Evolutionary conservation across 2,888 invertebrate genomes (phyloP).

Genomic region (Drosophila putrida): DNA sequence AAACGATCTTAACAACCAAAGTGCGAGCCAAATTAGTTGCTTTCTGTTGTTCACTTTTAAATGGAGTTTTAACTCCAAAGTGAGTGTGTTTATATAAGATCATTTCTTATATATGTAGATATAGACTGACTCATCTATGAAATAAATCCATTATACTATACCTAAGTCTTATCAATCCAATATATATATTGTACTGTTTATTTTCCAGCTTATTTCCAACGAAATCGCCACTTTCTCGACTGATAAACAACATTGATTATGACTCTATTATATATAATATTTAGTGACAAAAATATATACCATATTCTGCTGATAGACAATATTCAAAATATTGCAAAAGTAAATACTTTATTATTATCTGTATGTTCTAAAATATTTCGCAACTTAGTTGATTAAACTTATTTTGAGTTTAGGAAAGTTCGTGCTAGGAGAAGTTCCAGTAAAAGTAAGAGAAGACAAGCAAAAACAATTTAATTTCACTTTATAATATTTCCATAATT

Average conservation of each 20-base stretch:
- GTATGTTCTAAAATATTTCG: not conserved
- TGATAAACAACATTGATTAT: constrained; percentile 21
- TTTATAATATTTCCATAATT: too few species aligned
- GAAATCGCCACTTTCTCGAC: constrained; percentile 30
- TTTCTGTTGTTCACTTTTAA: constrained; percentile 25
- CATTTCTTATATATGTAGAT: constrained; percentile 9
- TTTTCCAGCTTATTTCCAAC: constrained; percentile 12
- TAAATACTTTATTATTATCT: not conserved
- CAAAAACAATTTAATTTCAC: not conserved
- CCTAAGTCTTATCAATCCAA: constrained; percentile 19
- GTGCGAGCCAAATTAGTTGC: constrained; percentile 55
- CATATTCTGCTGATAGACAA: constrained; percentile 35
- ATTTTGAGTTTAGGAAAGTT: not conserved
- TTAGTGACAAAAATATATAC: constrained; percentile 9
- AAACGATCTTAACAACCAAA: constrained; percentile 52
- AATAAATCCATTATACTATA: not conserved
- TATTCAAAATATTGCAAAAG: constrained; percentile 10
- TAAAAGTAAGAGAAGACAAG: not conserved
- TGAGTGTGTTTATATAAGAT: not conserved
- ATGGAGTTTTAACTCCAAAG: constrained; percentile 37
- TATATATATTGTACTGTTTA: constrained; percentile 9
- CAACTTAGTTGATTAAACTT: not conserved
- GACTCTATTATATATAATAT: constrained; percentile 5
- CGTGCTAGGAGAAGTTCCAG: not conserved
- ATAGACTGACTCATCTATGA: constrained; percentile 41